These are phyloP conservation scores for Aldabrachelys gigantea DNA, from an alignment of 2,113 vertebrate genomes.

Conservation along the genomic window DNA sequence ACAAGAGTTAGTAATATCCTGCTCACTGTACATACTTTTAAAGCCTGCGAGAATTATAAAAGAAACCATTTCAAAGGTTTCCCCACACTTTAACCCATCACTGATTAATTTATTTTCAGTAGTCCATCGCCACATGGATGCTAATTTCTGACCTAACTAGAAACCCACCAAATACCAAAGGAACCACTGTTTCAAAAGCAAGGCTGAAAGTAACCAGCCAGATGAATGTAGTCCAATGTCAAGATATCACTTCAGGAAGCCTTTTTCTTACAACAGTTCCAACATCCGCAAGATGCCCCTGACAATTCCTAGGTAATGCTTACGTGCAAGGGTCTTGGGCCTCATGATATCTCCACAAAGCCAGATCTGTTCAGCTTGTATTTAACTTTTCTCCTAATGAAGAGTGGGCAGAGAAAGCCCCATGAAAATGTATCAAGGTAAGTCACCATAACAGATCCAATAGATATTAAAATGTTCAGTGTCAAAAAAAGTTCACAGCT, in stretches of 20 bases:
- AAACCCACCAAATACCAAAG: neutral
- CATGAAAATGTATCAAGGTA: neutral
- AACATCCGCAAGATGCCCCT: neutral
- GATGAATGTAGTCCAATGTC: rapidly evolving
- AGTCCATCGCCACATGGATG: neutral
- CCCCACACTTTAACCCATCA: neutral
- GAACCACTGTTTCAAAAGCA: neutral
- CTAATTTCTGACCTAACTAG: neutral
- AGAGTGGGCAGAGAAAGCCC: neutral
- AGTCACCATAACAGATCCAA: neutral
- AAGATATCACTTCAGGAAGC: neutral
- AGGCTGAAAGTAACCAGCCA: neutral
- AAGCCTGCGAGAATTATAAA: conserved; percentile 37
- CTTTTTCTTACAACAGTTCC: neutral
- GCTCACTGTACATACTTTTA: conserved; percentile 50
- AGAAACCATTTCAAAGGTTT: conserved; percentile 34
- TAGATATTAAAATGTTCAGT: neutral
- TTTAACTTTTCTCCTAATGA: neutral
- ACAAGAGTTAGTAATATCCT: conserved; percentile 67
- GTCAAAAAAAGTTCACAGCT: neutral
- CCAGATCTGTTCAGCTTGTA: neutral
- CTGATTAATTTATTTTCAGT: neutral
- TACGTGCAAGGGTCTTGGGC: neutral
- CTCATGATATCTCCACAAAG: neutral
- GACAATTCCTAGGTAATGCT: neutral